A percentile compares a stretch with the other conserved stretches of the same genome.
These are phyloP conservation scores for Eretmochelys imbricata DNA, from an alignment of 2,113 vertebrate genomes.

Conservation along the genomic window DNA sequence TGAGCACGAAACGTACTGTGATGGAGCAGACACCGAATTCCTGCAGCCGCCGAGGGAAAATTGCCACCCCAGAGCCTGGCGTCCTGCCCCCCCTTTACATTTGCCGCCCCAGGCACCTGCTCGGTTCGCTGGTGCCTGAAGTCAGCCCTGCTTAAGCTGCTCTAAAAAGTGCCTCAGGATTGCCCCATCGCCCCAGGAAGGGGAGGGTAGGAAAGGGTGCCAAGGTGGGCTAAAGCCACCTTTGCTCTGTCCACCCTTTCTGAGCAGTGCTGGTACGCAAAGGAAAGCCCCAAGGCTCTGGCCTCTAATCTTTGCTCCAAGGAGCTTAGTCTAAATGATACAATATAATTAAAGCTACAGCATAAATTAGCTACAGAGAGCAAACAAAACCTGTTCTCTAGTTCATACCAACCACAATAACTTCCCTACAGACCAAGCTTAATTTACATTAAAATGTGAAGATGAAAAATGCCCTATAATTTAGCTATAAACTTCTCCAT, in stretches of 20 bases:
- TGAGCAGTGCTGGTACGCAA: background rate
- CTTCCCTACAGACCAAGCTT: background rate
- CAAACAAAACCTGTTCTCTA: background rate
- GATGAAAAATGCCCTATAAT: background rate
- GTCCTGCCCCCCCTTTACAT: too few relatives aligned
- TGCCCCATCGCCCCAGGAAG: accelerated
- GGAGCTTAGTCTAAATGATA: background rate
- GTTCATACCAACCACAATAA: background rate
- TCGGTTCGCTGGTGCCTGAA: too few relatives aligned
- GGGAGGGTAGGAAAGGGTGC: background rate
- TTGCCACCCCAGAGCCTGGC: too few relatives aligned
- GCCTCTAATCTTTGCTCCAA: background rate
- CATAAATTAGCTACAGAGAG: background rate
- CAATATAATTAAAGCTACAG: background rate
- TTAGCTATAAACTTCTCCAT: background rate
- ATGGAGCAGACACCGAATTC: too few relatives aligned
- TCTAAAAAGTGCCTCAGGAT: background rate
- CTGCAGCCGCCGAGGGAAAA: too few relatives aligned
- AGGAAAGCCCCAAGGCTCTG: background rate
- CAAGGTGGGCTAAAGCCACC: background rate
- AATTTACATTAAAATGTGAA: background rate
- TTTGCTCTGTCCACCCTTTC: background rate
- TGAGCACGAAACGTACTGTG: too few relatives aligned
- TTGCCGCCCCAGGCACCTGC: too few relatives aligned
- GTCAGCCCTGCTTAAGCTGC: background rate